Conservation (phyloP, 2,888 invertebrate species). For the Cryptus armator region DNA sequence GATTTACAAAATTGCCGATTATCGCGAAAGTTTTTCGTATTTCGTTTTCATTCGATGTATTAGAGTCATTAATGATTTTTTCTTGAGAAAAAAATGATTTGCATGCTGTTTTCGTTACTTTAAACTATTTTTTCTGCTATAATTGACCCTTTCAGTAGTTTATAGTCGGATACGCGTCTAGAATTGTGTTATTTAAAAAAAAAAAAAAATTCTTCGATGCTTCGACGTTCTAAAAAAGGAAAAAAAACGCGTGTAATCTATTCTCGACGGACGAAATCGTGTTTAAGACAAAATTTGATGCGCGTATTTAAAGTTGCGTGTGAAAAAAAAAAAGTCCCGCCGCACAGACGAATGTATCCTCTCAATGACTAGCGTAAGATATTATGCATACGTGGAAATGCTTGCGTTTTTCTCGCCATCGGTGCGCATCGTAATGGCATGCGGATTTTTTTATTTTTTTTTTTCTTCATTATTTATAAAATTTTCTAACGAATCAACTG, state of each 20-base stretch:
- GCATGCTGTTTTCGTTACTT: background rate
- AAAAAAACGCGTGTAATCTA: slow-evolving; percentile 7
- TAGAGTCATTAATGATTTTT: no score
- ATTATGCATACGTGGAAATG: slow-evolving; percentile 80
- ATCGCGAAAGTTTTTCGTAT: slow-evolving; percentile 13
- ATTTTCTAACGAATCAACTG: slow-evolving; percentile 19
- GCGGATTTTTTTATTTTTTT: slow-evolving; percentile 48
- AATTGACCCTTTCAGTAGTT: background rate
- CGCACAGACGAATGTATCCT: slow-evolving; percentile 76
- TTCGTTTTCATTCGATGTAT: slow-evolving; percentile 3
- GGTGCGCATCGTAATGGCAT: slow-evolving; percentile 68
- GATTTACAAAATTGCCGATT: slow-evolving; percentile 11
- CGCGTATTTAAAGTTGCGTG: slow-evolving; percentile 38
- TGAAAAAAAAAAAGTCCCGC: slow-evolving; percentile 75
- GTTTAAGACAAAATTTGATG: slow-evolving; percentile 20
- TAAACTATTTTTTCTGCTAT: background rate
- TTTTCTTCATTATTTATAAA: background rate
- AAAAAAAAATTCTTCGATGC: slow-evolving; percentile 68
- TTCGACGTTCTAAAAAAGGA: background rate
- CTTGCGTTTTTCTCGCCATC: slow-evolving; percentile 52
- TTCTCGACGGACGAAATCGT: slow-evolving; percentile 1
- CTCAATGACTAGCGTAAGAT: slow-evolving; percentile 82
- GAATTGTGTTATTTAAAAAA: slow-evolving; percentile 32
- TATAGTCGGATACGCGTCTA: background rate
- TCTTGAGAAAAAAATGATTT: no score